Evolutionary conservation across 2,113 vertebrate species (phyloP), one percentile per base, ranked within the genome.

Genomic region (Anolis sagrei): DNA sequence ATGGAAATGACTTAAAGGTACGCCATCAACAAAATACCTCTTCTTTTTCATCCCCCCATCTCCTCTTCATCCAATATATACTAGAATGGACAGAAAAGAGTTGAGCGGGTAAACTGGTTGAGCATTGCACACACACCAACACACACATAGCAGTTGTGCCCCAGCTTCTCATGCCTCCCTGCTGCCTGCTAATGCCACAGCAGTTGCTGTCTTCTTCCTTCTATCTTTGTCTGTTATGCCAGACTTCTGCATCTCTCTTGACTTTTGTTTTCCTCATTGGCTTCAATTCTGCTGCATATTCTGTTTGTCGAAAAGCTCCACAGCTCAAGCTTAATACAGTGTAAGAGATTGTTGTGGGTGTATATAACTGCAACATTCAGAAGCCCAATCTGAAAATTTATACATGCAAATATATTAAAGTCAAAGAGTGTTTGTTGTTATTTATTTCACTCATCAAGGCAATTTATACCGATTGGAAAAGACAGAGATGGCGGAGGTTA

Each of bases 401-500:
- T 80, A 44, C 7, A 27, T 79, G 83, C 32, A 64, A 92, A 69
- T 51, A 29, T 0, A 0, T 74, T 39, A 76, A 82, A 86, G 69
- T 39, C 83, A 81, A 48, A 75, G 49, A 70, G 36, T 4, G 25
- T 58, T 44, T 83, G 58, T 51, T 69, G 82, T 83, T 86, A 68
- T 90, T 92, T 94, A n/a, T 85, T 66, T 89, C 0, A 0, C 85
- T 90, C 72, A 79, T 92, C 85, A 88, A 74, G 54, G 85, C 86
- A 90, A 64, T 92, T 93, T 91, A 5, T 61, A 81, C 32, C 79
- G 86, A 90, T 81, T 87, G 74, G 86, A 92, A 86, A 79, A 91
- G 87, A 87, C 88, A 88, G 86, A 86, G 51, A 51, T 49, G 18
- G 2, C 4, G 19, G 79, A 88, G 90, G 90, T 90, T 92, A 93